phyloP scores from a whole-genome alignment of 2,888 invertebrate genomes.

The Gibbula magus region DNA sequence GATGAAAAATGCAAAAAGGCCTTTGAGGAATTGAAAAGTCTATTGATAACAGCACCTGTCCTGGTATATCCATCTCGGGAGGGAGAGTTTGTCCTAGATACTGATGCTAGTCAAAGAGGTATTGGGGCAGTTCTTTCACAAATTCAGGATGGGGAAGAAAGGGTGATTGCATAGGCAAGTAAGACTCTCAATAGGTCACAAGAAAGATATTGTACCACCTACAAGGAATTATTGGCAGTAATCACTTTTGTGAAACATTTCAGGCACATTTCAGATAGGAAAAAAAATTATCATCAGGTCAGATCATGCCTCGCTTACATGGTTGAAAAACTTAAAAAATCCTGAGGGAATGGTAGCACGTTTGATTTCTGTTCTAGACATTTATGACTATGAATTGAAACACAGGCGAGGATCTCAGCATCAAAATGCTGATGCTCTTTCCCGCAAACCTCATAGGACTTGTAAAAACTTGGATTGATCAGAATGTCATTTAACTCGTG shows the following conservation, averaged over 20 bases:
- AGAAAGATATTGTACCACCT: not conserved
- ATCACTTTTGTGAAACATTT: not conserved
- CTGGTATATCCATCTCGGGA: not conserved
- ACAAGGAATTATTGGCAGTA: not conserved
- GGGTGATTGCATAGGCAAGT: not conserved
- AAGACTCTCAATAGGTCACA: not conserved
- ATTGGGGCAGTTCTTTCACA: not conserved
- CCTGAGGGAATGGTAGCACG: too few species aligned
- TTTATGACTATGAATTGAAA: constrained; percentile 32
- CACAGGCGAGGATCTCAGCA: constrained; percentile 30
- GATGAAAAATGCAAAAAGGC: not conserved
- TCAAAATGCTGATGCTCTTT: constrained; percentile 35
- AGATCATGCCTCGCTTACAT: too few species aligned
- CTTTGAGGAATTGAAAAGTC: not conserved
- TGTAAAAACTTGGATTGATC: constrained; percentile 28
- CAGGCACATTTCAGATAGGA: constrained; percentile 33
- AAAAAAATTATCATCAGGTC: too few species aligned
- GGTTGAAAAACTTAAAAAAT: too few species aligned
- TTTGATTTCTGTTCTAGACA: constrained; percentile 31
- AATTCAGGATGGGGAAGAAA: not conserved
- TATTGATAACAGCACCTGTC: not conserved
- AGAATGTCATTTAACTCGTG: too few species aligned
- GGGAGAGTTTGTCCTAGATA: not conserved
- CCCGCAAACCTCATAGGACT: constrained; percentile 16
- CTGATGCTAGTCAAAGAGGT: not conserved